Percentiles rank a stretch among this genome's conserved stretches.
phyloP scores from a whole-genome alignment of 2,113 vertebrate genomes.

The Pungitius pungitius region DNA sequence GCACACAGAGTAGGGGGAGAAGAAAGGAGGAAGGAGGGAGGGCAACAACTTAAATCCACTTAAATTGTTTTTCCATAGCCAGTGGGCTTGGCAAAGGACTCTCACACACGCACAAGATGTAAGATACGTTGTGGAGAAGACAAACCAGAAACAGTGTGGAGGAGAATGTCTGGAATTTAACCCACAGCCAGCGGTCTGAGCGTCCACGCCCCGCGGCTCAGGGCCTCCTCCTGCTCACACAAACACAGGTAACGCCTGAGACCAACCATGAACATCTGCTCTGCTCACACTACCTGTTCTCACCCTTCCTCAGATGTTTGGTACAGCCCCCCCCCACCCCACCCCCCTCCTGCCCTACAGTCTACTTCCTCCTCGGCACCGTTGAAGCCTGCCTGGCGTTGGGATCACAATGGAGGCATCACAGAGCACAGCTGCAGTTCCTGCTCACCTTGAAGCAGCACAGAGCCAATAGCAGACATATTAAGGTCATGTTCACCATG shows the following conservation, averaged over 20 bases:
- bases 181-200: constrained; percentile 65
- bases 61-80: constrained; percentile 83
- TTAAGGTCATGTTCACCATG: constrained; percentile 70
- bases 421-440: constrained; percentile 39
- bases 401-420: constrained; percentile 32
- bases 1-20: constrained; percentile 51
- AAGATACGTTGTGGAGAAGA: constrained; percentile 67
- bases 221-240: constrained; percentile 8
- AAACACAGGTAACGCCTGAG: constrained; percentile 32
- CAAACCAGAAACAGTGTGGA: constrained; percentile 48
- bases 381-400: constrained; percentile 18
- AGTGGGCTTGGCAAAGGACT: constrained; percentile 74
- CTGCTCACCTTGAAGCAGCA: constrained; percentile 23
- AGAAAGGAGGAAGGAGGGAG: constrained; percentile 29
- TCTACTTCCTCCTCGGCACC: constrained; percentile 12
- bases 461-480: constrained; percentile 49
- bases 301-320: constrained; percentile 15
- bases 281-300: constrained; percentile 2
- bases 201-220: constrained; percentile 28
- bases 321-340: constrained; percentile 8
- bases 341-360: background rate
- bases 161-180: constrained; percentile 75
- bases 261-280: constrained; percentile 17
- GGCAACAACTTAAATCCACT: constrained; percentile 78
- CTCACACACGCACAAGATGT: constrained; percentile 66